Base-by-base conservation (phyloP, 1,140 invertebrate genomes). In the Ruditapes philippinarum region DNA sequence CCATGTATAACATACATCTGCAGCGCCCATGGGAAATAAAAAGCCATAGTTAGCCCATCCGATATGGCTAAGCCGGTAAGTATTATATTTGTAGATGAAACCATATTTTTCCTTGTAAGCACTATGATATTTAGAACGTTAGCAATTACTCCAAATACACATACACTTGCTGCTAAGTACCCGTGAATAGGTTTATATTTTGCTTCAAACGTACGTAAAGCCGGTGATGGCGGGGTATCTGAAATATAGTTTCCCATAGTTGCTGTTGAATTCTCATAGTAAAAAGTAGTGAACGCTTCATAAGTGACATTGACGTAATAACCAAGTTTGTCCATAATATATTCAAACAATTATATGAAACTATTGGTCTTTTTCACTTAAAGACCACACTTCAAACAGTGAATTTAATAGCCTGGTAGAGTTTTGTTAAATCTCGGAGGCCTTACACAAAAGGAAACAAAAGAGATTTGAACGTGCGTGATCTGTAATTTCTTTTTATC, bases 61-160 rank as follows among this genome's bases (percentile, higher is more conserved):
- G 98, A 97, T 0, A 98, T 97, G 0, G 98, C 98, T 36, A 99
- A 96, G 81, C 97, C 97, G 74, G 98, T 99, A 0, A 99, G 96
- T 60, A 98, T 98, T 40, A 97, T 96, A 94, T 98, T 98, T 79
- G 98, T 98, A 0, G 98, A 93, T 12, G 98, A 22, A 97, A 97
- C 22, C 97, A 98, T 97, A 90, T 98, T 98, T 91, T 98, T 98
- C 51, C 98, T 96, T 0, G 98, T 99, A 49, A 99, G 95, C 0
- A 99, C 98, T 4, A 98, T 97, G 65, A 99, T 98, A 94, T 99
- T 99, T 25, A 99, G 94, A 17, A 98, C 96, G 94, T 99, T 99
- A 19, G 98, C 98, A 78, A 99, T 95, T 51, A 98, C 97, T 33
- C 98, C 98, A 91, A 99, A 98, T 38, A 98, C 95, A 95, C 98